phyloP scores from a whole-genome alignment of 2,888 invertebrate species.

The Beris chalybata region DNA sequence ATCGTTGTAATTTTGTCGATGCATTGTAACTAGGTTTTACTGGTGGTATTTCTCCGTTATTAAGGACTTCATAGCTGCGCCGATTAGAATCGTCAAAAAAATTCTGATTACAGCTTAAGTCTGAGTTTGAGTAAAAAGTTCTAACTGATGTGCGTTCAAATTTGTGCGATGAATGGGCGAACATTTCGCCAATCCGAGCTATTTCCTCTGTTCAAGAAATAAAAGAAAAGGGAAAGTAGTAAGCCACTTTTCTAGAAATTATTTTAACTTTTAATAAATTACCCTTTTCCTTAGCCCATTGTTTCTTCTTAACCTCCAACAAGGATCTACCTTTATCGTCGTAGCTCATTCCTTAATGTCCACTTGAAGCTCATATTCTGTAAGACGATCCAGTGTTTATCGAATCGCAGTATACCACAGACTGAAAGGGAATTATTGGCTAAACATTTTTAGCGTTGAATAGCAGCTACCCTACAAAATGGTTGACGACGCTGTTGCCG shows the following conservation, averaged over 20 bases:
- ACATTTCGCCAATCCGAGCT: constrained; percentile 75
- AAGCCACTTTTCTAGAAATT: too few species aligned
- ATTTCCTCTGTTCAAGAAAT: constrained; percentile 68
- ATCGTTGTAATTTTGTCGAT: constrained; percentile 42
- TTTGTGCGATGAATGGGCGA: constrained; percentile 64
- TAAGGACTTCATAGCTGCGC: constrained; percentile 31
- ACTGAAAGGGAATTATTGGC: constrained; percentile 34
- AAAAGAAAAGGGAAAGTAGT: constrained; percentile 16
- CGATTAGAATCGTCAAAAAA: constrained; percentile 25
- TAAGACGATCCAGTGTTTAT: not conserved
- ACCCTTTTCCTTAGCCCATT: constrained; percentile 95
- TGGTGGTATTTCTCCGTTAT: constrained; percentile 19
- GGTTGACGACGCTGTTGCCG: constrained; percentile 34
- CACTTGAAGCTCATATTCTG: constrained; percentile 20
- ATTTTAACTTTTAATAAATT: constrained; percentile 39
- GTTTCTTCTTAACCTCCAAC: constrained; percentile 84
- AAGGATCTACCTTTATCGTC: constrained; percentile 54
- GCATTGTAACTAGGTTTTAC: constrained; percentile 40
- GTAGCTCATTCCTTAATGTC: constrained; percentile 32
- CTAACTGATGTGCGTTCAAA: constrained; percentile 56
- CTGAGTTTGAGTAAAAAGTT: constrained; percentile 55
- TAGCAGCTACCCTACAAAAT: constrained; percentile 6
- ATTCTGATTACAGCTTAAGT: constrained; percentile 47
- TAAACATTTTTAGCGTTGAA: constrained; percentile 31
- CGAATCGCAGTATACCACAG: not conserved